Conservation (phyloP, 1,140 invertebrate genomes). For the Pachypeltis micranthus region DNA sequence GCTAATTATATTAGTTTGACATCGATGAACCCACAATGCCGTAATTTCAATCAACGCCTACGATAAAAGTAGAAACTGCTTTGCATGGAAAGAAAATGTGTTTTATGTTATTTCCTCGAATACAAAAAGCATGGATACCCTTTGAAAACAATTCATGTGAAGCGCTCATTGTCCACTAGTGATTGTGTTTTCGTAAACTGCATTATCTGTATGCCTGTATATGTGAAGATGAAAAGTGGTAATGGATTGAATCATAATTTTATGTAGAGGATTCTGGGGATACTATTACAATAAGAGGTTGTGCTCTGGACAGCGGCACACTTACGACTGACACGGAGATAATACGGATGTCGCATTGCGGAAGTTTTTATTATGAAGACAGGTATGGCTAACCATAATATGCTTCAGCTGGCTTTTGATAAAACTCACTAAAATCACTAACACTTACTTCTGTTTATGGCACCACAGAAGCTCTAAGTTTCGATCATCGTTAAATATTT, state of each 20-base stretch:
- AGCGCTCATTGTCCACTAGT: too few species aligned
- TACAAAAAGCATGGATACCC: too few species aligned
- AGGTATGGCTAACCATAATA: constrained; percentile 41
- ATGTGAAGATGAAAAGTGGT: too few species aligned
- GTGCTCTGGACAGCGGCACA: constrained; percentile 84
- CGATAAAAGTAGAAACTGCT: too few species aligned
- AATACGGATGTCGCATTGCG: constrained; percentile 86
- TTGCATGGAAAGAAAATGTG: too few species aligned
- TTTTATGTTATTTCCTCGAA: too few species aligned
- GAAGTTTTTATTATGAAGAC: constrained; percentile 74
- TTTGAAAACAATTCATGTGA: too few species aligned
- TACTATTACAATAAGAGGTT: constrained; percentile 68
- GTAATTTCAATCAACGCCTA: too few species aligned
- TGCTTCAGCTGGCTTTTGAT: not conserved
- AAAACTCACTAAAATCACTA: not conserved
- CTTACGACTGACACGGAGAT: constrained; percentile 86
- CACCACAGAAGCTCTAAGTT: not conserved
- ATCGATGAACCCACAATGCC: too few species aligned
- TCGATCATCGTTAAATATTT: not conserved
- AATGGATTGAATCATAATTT: constrained; percentile 4
- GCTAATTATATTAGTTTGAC: too few species aligned
- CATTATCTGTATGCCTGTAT: too few species aligned
- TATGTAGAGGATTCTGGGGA: constrained; percentile 61
- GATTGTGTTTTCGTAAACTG: too few species aligned
- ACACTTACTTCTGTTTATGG: not conserved